Percentiles rank a stretch among this genome's conserved stretches.
These are phyloP conservation scores for Protosalanx chinensis DNA, from an alignment of 2,797 vertebrate genomes.

Conservation along the genomic window DNA sequence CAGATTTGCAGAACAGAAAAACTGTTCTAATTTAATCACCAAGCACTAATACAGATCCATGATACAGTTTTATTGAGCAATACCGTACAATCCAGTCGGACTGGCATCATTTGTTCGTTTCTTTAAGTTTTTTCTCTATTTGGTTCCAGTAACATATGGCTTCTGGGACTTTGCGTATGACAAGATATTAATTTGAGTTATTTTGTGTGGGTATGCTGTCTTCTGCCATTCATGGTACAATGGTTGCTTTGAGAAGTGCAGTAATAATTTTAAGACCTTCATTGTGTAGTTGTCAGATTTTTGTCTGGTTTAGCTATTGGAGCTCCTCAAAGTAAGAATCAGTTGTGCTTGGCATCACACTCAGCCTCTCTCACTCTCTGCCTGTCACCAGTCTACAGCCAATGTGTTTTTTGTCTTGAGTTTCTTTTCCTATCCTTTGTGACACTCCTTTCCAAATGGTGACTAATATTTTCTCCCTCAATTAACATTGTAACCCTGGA, in stretches of 20 bases:
- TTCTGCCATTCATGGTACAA: not conserved
- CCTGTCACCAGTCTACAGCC: conserved; percentile 28
- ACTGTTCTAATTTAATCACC: not conserved
- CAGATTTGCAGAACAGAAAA: not conserved
- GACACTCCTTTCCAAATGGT: conserved; percentile 55
- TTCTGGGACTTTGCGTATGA: not conserved
- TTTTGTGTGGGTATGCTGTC: not conserved
- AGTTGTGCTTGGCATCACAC: conserved; percentile 31
- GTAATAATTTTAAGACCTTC: conserved; percentile 9
- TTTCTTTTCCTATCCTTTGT: conserved; percentile 53
- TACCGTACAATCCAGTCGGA: too few relatives aligned
- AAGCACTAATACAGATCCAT: too few relatives aligned
- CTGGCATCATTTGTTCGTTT: not conserved
- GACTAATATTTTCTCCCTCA: conserved; percentile 70
- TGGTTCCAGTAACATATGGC: not conserved
- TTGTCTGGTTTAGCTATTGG: conserved; percentile 14
- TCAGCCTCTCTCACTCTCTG: not conserved
- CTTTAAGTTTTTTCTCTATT: not conserved
- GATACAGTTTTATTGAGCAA: too few relatives aligned
- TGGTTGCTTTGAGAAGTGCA: not conserved
- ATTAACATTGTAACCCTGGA: conserved; percentile 39
- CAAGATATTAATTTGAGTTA: conserved; percentile 14
- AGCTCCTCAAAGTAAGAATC: conserved; percentile 21
- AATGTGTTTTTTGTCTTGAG: conserved; percentile 32
- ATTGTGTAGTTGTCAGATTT: conserved; percentile 12